Conservation (phyloP, 2,113 vertebrate genomes). For the Agapornis roseicollis region DNA sequence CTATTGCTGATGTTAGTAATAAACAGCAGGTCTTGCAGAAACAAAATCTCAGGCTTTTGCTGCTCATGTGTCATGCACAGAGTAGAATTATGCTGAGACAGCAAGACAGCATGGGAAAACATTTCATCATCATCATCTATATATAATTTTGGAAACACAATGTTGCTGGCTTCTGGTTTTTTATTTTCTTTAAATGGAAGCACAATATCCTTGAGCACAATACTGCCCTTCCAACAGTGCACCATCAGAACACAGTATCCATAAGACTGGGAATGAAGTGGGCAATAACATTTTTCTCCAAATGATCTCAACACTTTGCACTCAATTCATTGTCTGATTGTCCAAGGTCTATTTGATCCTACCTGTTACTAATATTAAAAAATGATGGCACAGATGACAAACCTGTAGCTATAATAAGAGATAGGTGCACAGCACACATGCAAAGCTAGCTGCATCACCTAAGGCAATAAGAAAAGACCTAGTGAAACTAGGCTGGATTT, state of each 20-base stretch:
- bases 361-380: neutral
- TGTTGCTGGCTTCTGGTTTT: neutral
- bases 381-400: neutral
- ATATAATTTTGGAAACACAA: neutral
- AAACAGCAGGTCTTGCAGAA: neutral
- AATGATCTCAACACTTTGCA: neutral
- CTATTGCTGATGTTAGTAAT: neutral
- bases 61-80: neutral
- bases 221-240: neutral
- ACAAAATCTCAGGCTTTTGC: neutral
- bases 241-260: neutral
- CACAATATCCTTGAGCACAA: neutral
- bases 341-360: neutral
- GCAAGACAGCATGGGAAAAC: neutral
- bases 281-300: neutral
- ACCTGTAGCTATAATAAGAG: neutral
- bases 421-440: rapidly evolving
- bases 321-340: rapidly evolving
- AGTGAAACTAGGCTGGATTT: neutral
- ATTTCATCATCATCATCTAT: neutral
- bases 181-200: neutral
- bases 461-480: neutral
- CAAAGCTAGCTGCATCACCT: neutral
- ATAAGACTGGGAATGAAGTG: neutral
- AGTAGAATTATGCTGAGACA: neutral